Evolutionary conservation across 2,797 vertebrate species (phyloP), one percentile per base, ranked within the genome.

Genomic region (Oreochromis grahami): DNA sequence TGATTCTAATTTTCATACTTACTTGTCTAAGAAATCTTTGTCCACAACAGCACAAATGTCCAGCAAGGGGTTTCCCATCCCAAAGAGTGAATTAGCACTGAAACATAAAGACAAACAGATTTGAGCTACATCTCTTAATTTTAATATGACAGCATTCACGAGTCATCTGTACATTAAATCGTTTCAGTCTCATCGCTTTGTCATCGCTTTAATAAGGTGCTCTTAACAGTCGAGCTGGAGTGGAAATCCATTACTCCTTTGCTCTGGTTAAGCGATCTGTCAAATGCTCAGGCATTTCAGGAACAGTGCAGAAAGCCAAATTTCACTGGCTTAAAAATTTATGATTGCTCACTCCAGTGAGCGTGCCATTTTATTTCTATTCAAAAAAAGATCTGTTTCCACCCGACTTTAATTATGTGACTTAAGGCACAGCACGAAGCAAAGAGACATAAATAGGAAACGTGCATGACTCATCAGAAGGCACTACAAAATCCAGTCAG

Each of bases 21-120:
- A 99, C 98, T 98, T 99, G 94, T 99, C 98, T 88, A 99, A 97
- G 91, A 99, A 98, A 94, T 99, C 98, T 92, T 99, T 99, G 95
- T 99, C 98, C 94, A 99, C 99, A 19, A 98, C 95, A 53, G 98
- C 97, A 93, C 92, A 96, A 85, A 99, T 99, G 94, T 99, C 99
- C 88, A 99, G 94, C 65, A 99, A 95, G 41, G 99, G 99, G 93
- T 99, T 99, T 92, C 99, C 98, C 98, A 99, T 98, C 80, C 99
- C 99, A 95, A 99, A 99, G 14, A 99, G 97, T 29, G 96, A 92
- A 95, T 99, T 99, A 89, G 98, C 94, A 92, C 99, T 99, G 95
- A 76, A 97, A 96, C 11, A 90, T 8, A 88, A 88, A 89, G n/a
- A 90, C 3, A 80, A 72, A 52, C 36, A 21, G 48, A 63, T 74